A percentile compares a stretch with the other conserved stretches of the same genome.
Conservation (phyloP, 2,888 invertebrate genomes). For the Diloba caeruleocephala region DNA sequence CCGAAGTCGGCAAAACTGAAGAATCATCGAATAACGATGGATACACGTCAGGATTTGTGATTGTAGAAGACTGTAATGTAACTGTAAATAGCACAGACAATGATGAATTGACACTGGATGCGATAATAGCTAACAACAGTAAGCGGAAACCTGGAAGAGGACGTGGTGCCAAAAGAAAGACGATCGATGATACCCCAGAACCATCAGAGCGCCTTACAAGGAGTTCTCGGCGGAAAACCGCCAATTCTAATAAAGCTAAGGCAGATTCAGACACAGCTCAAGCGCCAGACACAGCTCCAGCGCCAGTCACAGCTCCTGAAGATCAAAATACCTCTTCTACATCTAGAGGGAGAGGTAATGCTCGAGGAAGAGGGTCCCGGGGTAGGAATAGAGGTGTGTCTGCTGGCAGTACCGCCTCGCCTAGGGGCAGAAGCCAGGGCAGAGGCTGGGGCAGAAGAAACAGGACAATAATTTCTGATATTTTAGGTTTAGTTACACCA, state of each 20-base stretch:
- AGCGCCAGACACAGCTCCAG: not conserved
- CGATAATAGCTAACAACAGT: conserved; percentile 57
- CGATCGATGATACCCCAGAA: not conserved
- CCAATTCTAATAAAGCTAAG: conserved; percentile 29
- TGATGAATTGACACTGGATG: conserved; percentile 59
- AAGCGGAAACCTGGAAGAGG: conserved; percentile 27
- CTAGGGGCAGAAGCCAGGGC: conserved; percentile 30
- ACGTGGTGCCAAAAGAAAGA: conserved; percentile 36
- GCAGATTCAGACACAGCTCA: conserved; percentile 9
- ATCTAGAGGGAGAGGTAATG: conserved; percentile 1
- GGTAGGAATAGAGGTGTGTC: conserved; percentile 3
- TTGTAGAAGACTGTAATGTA: conserved; percentile 34
- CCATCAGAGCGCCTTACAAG: conserved; percentile 2
- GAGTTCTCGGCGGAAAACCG: conserved; percentile 21
- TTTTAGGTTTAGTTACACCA: not conserved
- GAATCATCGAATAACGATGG: conserved; percentile 12
- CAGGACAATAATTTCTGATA: conserved; percentile 9
- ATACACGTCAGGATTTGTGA: conserved; percentile 3
- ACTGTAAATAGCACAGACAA: conserved; percentile 47
- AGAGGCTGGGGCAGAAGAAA: conserved; percentile 30
- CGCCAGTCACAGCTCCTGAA: not conserved
- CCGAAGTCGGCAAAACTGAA: conserved; percentile 40
- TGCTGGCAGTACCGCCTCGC: not conserved
- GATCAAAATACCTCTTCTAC: not conserved
- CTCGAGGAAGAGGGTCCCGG: conserved; percentile 9